These are phyloP conservation scores for Platygyra sinensis DNA, from an alignment of 64 coral and sea anemone genomes.

Conservation along the genomic window DNA sequence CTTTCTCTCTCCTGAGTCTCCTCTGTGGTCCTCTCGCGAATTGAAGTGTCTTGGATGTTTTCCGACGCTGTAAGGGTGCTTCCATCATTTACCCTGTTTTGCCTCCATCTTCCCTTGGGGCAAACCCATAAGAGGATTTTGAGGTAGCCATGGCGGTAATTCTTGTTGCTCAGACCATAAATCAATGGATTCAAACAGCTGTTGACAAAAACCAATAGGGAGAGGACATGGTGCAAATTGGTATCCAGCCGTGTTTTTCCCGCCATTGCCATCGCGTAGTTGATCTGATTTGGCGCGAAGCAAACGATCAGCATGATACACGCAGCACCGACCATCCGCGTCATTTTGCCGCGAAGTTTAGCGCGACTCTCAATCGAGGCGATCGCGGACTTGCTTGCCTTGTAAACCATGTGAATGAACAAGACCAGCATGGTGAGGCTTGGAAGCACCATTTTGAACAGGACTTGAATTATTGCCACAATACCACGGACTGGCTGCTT, in stretches of 20 bases:
- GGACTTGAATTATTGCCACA: neutral
- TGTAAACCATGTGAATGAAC: constrained; percentile 44
- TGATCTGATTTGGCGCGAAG: constrained; percentile 44
- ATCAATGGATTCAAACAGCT: constrained; percentile 49
- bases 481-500: neutral
- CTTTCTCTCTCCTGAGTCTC: no score
- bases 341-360: constrained; percentile 31
- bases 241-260: neutral
- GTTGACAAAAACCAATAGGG: constrained; percentile 28
- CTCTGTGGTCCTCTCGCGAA: no score
- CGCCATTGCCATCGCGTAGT: neutral
- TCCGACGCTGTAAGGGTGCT: neutral
- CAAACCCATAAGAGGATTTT: neutral
- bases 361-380: neutral
- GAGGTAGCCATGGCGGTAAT: constrained; percentile 32
- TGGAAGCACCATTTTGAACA: neutral
- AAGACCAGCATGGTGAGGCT: constrained; percentile 30
- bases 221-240: neutral
- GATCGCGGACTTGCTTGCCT: neutral
- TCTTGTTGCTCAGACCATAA: constrained; percentile 54
- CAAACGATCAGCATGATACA: constrained; percentile 33
- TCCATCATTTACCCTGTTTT: neutral
- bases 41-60: no score
- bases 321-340: constrained; percentile 27
- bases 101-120: neutral